These are phyloP conservation scores for Perca flavescens DNA, from an alignment of 2,113 vertebrate species.

Conservation along the genomic window DNA sequence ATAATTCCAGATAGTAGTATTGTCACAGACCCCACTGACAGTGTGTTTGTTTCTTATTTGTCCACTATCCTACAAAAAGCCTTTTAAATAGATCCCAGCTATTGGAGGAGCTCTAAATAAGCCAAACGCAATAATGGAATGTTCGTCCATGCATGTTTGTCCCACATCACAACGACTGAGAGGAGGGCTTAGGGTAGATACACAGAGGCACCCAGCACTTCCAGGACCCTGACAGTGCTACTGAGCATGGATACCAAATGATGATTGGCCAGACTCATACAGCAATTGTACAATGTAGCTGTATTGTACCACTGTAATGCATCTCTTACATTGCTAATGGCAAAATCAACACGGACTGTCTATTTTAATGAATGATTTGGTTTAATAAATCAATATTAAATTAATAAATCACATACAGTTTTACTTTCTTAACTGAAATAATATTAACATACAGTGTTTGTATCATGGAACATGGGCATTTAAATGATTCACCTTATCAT, in stretches of 20 bases:
- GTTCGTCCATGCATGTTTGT: conserved; percentile 2
- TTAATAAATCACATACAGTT: neutral
- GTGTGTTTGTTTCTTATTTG: conserved; percentile 38
- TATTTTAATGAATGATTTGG: neutral
- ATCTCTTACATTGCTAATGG: neutral
- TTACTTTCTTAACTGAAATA: neutral
- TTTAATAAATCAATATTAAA: neutral
- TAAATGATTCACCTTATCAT: neutral
- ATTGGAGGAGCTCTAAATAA: conserved; percentile 68
- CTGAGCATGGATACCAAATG: neutral
- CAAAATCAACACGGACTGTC: neutral
- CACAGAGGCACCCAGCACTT: neutral
- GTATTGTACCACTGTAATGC: neutral
- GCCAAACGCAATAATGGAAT: conserved; percentile 41
- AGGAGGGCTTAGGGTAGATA: neutral
- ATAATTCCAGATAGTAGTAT: conserved; percentile 53
- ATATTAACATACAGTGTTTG: neutral
- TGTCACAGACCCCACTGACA: conserved; percentile 52
- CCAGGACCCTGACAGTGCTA: neutral
- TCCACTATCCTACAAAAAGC: conserved; percentile 68
- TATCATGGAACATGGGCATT: neutral
- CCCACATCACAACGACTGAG: conserved; percentile 14
- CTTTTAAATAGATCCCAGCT: conserved; percentile 71
- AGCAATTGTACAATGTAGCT: too few relatives aligned
- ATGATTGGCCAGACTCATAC: too few relatives aligned